Base-by-base conservation (phyloP, 2,797 vertebrate genomes). In the Alfaro cultratus region DNA sequence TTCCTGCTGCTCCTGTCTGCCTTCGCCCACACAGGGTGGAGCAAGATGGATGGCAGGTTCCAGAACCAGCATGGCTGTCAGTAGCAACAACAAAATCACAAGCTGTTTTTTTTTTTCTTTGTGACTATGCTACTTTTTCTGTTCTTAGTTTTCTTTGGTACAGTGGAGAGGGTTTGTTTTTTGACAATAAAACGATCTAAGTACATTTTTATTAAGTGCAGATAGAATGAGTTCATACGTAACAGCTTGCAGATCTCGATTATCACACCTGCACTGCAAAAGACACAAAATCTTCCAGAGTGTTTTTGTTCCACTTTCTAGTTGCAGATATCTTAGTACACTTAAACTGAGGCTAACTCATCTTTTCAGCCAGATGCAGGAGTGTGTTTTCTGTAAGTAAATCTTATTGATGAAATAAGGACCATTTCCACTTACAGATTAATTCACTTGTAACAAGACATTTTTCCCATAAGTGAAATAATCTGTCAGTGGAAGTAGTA, bases 11-110 rank as follows among this genome's bases (percentile, higher is more conserved):
- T 18, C 31, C 68, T 76, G 75, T 74, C 81, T 72, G 79, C 55
- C 82, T 76, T 0, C 21, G 8, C 21, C 49, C 21, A 51, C 49
- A 9, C 49, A 21, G 41, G 67, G 21, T 45, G 0, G 23, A 64
- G 21, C 46, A 76, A 91, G 91, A 94, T 92, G 90, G 86, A 93
- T 90, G 83, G 47, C 47, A 60, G 76, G 8, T 80, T 80, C 75
- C 72, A 78, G 31, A 86, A 57, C 87, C 80, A 5, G 83, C 81
- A 6, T 82, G 62, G 87, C 88, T 88, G 88, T 89, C 87, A 87
- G 29, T 23, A 60, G 78, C 75, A 80, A 85, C 67, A 81, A 83
- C 88, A 90, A 90, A 62, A 93, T 93, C 82, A 87, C 83, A 39
- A 79, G 26, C 71, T 3, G 57, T 51, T 51, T 80, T 26, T 80